These are phyloP conservation scores for Gadopsis bispinosus DNA, from an alignment of 2,797 vertebrate species.

Conservation along the genomic window DNA sequence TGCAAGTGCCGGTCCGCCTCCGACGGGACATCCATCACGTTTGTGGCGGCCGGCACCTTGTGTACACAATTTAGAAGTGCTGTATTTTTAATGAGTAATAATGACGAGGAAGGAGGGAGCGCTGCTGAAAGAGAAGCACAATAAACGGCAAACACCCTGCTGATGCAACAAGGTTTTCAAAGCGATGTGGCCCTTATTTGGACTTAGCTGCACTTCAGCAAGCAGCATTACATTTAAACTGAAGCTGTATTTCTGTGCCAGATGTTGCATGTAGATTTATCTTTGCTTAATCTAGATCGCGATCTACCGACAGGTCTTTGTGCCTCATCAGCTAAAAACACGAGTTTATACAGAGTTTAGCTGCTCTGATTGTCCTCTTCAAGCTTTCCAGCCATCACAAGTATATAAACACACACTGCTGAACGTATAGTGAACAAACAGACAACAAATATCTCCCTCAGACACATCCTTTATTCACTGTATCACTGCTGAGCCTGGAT, in stretches of 20 bases:
- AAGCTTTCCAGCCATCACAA: neutral
- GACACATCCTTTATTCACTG: neutral
- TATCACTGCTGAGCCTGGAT: neutral
- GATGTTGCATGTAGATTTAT: neutral
- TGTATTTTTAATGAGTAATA: constrained; percentile 55
- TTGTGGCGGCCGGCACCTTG: constrained; percentile 27
- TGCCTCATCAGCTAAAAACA: neutral
- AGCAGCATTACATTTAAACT: neutral
- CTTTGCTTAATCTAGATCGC: neutral
- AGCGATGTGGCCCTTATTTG: neutral
- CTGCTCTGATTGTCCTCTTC: neutral
- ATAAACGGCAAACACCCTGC: constrained; percentile 13
- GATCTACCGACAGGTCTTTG: neutral
- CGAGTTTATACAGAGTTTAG: neutral
- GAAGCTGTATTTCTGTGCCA: neutral
- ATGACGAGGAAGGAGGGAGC: constrained; percentile 28
- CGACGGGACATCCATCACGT: constrained; percentile 44
- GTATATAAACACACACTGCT: neutral
- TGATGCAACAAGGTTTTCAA: neutral
- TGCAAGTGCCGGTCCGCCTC: constrained; percentile 3
- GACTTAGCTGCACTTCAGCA: neutral
- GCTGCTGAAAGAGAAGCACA: constrained; percentile 7
- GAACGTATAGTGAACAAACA: neutral
- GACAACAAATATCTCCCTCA: neutral
- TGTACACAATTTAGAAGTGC: constrained; percentile 12